Percentiles rank a stretch among this genome's conserved stretches.
Evolutionary conservation across 2,888 invertebrate genomes (phyloP).

Genomic region (Zaprionus bogoriensis): DNA sequence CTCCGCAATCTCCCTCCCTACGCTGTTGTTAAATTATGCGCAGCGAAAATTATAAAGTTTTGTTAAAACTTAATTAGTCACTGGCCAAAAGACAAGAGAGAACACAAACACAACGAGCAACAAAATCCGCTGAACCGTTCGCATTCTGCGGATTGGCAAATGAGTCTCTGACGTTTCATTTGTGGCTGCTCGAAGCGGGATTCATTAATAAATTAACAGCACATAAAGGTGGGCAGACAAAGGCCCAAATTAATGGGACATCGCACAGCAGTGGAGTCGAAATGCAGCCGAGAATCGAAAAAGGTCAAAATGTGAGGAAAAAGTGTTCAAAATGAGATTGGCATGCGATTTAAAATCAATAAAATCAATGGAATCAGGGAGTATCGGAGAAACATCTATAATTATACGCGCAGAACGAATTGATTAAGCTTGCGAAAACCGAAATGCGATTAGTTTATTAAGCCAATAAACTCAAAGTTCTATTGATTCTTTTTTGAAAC

Average conservation of each 20-base stretch:
- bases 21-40: constrained; percentile 59
- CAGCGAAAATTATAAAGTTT: constrained; percentile 70
- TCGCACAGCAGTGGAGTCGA: constrained; percentile 16
- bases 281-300: constrained; percentile 1
- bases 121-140: constrained; percentile 28
- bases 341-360: constrained; percentile 58
- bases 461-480: not conserved
- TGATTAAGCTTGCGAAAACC: not conserved
- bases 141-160: constrained; percentile 45
- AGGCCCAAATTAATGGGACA: constrained; percentile 52
- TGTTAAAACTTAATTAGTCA: constrained; percentile 73
- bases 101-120: not conserved
- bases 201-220: constrained; percentile 74
- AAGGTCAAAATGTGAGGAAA: constrained; percentile 32
- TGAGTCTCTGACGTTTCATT: constrained; percentile 28
- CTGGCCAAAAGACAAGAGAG: constrained; percentile 37
- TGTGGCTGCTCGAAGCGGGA: constrained; percentile 43
- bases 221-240: constrained; percentile 50
- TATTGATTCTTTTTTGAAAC: not conserved
- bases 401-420: not conserved
- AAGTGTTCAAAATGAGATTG: constrained; percentile 37
- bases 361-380: too few species aligned
- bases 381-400: not conserved
- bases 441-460: not conserved
- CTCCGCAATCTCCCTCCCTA: not conserved